phyloP scores from a whole-genome alignment of 2,888 invertebrate genomes.

The Blomia tropicalis region DNA sequence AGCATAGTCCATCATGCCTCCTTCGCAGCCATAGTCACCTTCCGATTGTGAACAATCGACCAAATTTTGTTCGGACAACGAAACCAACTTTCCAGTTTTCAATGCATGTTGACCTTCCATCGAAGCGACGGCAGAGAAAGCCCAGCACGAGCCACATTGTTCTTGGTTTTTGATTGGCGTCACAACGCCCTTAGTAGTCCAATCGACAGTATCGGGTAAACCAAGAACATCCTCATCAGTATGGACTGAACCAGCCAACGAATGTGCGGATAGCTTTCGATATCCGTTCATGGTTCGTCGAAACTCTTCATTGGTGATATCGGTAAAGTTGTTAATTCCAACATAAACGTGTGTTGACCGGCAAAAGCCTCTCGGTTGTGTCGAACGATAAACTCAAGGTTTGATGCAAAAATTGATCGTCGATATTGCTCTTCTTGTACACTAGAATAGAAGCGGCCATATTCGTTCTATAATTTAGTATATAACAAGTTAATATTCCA shows the following conservation, averaged over 20 bases:
- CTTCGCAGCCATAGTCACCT: conserved; percentile 67
- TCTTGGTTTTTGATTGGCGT: conserved; percentile 76
- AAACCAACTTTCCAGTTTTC: conserved; percentile 53
- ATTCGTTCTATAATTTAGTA: neutral
- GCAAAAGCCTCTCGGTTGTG: neutral
- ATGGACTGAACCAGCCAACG: neutral
- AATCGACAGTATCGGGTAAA: conserved; percentile 57
- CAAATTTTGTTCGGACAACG: conserved; percentile 80
- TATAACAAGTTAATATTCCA: too few relatives aligned
- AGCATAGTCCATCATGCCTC: conserved; percentile 38
- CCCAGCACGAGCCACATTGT: conserved; percentile 79
- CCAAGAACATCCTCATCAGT: neutral
- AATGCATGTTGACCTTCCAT: conserved; percentile 50
- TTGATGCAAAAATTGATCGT: neutral
- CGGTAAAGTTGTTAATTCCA: conserved; percentile 56
- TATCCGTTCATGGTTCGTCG: neutral
- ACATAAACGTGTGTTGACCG: neutral
- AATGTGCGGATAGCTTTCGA: neutral
- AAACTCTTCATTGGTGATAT: conserved; percentile 42
- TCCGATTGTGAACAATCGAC: conserved; percentile 65
- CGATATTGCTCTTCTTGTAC: neutral
- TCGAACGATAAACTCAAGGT: neutral
- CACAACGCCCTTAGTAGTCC: conserved; percentile 66
- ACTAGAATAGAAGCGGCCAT: neutral
- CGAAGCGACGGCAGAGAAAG: conserved; percentile 60